Evolutionary conservation across 2,888 invertebrate species (phyloP).

Genomic region (Linyphia triangularis): DNA sequence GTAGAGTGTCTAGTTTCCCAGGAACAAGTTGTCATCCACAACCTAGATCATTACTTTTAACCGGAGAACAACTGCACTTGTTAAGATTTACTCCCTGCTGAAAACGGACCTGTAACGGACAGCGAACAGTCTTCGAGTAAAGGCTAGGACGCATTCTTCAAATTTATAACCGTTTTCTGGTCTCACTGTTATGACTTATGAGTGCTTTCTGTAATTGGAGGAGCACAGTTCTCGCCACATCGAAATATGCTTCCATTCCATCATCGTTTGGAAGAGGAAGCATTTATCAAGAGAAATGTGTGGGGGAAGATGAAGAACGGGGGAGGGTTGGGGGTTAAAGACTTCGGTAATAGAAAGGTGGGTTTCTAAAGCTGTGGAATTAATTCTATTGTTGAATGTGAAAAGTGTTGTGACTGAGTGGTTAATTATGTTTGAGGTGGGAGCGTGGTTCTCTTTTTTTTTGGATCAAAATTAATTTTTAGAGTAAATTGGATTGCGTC

Average conservation of each 20-base stretch:
- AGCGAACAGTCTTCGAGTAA: neutral
- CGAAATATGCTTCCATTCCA: conserved; percentile 1
- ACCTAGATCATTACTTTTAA: conserved; percentile 37
- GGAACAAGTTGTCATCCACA: conserved; percentile 34
- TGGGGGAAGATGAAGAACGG: neutral
- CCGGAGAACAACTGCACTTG: neutral
- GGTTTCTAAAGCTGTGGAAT: neutral
- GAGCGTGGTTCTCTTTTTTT: too few species aligned
- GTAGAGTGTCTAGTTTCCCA: neutral
- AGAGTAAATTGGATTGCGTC: too few species aligned
- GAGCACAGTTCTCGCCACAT: conserved; percentile 15
- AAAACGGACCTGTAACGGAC: conserved; percentile 4
- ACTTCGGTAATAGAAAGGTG: neutral
- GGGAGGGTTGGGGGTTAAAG: neutral
- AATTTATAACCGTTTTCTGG: conserved; percentile 27
- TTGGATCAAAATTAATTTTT: too few species aligned
- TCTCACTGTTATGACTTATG: conserved; percentile 29
- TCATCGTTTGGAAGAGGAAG: conserved; percentile 33
- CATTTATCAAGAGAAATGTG: conserved; percentile 33
- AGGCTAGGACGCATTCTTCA: conserved; percentile 24
- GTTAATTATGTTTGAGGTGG: neutral
- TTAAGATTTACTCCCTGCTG: conserved; percentile 40
- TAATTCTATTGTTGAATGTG: neutral
- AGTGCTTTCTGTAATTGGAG: conserved; percentile 45
- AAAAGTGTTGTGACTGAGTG: neutral